Percentiles rank a stretch among this genome's conserved stretches.
Conservation (phyloP, 2,797 vertebrate species). For the Clarias laeviceps region DNA sequence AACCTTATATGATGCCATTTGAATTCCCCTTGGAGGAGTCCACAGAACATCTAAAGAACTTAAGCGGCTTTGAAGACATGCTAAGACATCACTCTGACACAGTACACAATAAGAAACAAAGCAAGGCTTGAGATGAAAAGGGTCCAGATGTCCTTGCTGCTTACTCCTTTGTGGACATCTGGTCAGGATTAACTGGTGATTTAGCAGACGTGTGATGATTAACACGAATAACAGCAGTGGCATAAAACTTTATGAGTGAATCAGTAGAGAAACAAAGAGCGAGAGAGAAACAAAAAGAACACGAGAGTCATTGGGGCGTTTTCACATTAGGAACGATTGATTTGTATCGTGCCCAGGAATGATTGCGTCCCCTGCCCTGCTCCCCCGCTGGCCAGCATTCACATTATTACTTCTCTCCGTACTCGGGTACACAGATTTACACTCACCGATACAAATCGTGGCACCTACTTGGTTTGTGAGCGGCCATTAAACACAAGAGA, state of each 20-base stretch:
- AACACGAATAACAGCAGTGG: constrained; percentile 28
- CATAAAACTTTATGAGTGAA: not conserved
- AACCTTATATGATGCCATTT: not conserved
- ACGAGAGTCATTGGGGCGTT: too few relatives aligned
- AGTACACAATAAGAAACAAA: constrained; percentile 15
- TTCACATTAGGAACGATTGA: too few relatives aligned
- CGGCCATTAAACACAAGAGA: too few relatives aligned
- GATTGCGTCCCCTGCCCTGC: too few relatives aligned
- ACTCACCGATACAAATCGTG: too few relatives aligned
- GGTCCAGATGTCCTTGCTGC: not conserved
- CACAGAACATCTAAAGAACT: not conserved
- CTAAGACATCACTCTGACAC: not conserved
- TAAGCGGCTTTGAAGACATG: constrained; percentile 16
- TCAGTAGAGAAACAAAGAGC: not conserved
- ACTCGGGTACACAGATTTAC: too few relatives aligned
- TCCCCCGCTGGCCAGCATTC: too few relatives aligned
- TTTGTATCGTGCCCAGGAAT: too few relatives aligned
- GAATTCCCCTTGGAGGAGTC: not conserved
- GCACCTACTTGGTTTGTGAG: too few relatives aligned
- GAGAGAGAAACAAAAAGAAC: not conserved
- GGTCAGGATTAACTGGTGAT: constrained; percentile 22
- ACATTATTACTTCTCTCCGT: too few relatives aligned
- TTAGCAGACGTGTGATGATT: constrained; percentile 8
- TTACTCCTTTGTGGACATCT: constrained; percentile 19
- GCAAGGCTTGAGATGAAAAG: not conserved